Evolutionary conservation across 2,888 invertebrate species (phyloP).

Genomic region (Epinotia nisella): DNA sequence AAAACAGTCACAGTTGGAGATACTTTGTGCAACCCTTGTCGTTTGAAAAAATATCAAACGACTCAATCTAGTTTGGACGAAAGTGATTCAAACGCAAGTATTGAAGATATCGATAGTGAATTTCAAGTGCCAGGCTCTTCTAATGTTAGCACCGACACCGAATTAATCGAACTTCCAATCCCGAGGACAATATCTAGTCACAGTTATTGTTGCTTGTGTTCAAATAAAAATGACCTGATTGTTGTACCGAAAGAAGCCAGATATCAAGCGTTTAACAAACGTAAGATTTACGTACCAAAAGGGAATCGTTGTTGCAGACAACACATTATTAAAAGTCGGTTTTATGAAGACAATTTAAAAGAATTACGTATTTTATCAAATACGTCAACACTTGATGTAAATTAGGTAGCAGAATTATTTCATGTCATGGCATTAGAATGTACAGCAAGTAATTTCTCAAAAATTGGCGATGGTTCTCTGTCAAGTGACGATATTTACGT

Average conservation of each 20-base stretch:
- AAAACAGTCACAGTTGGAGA: constrained; percentile 19
- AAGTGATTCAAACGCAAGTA: constrained; percentile 11
- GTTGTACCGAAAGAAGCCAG: constrained; percentile 30
- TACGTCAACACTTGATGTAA: constrained; percentile 3
- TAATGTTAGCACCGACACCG: constrained; percentile 19
- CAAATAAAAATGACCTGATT: constrained; percentile 21
- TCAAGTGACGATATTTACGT: constrained; percentile 10
- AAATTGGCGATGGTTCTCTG: constrained; percentile 20
- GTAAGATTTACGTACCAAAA: constrained; percentile 23
- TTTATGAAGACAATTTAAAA: constrained; percentile 18
- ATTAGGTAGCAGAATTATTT: constrained; percentile 5
- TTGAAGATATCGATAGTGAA: constrained; percentile 4
- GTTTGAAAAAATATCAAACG: constrained; percentile 18
- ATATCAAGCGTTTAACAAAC: constrained; percentile 11
- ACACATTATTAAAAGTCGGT: constrained; percentile 13
- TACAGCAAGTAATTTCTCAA: constrained; percentile 7
- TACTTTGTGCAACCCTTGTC: constrained; percentile 27
- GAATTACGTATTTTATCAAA: constrained; percentile 14
- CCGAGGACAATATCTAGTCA: constrained; percentile 23
- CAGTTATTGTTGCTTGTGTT: constrained; percentile 24
- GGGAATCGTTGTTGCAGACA: constrained; percentile 11
- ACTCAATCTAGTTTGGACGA: background rate
- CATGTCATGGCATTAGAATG: constrained; percentile 2
- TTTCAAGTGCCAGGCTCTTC: constrained; percentile 23
- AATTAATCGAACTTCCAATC: constrained; percentile 21